Percentiles rank a stretch among this genome's conserved stretches.
Conservation (phyloP, 2,797 vertebrate species). For the Esox masquinongy region DNA sequence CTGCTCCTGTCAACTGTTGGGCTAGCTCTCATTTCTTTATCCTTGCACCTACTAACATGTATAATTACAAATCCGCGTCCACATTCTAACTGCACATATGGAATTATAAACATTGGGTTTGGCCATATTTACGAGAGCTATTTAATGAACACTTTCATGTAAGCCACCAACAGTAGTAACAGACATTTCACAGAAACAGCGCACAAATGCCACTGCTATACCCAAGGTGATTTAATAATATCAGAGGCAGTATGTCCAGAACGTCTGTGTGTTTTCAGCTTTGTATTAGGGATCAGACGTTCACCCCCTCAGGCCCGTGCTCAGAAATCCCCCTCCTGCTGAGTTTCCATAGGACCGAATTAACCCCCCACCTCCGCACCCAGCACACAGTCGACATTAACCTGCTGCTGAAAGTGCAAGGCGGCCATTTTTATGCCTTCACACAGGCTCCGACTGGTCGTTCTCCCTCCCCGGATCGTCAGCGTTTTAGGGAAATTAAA, state of each 20-base stretch:
- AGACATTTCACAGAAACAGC: conserved; percentile 36
- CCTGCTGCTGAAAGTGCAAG: conserved; percentile 20
- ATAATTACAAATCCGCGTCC: too few species aligned
- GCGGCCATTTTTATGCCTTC: conserved; percentile 24
- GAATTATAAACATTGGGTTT: too few species aligned
- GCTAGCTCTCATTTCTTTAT: not conserved
- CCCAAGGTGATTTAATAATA: not conserved
- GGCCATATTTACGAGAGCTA: too few species aligned
- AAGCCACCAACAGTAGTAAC: too few species aligned
- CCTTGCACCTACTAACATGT: not conserved
- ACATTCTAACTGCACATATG: too few species aligned
- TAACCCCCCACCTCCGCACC: conserved; percentile 72
- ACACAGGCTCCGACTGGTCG: conserved; percentile 44
- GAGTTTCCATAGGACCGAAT: conserved; percentile 81
- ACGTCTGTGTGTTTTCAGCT: conserved; percentile 48
- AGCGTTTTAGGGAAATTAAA: conserved; percentile 28
- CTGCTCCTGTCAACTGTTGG: not conserved
- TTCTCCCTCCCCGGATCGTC: conserved; percentile 13
- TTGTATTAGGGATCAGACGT: conserved; percentile 73
- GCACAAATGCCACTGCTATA: not conserved
- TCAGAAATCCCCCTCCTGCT: conserved; percentile 78
- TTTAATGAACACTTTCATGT: too few species aligned
- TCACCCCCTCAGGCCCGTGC: conserved; percentile 74
- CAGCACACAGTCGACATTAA: conserved; percentile 23
- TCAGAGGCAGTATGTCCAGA: conserved; percentile 60